Base-by-base conservation (phyloP, 2,797 vertebrate genomes). In the Parambassis ranga region DNA sequence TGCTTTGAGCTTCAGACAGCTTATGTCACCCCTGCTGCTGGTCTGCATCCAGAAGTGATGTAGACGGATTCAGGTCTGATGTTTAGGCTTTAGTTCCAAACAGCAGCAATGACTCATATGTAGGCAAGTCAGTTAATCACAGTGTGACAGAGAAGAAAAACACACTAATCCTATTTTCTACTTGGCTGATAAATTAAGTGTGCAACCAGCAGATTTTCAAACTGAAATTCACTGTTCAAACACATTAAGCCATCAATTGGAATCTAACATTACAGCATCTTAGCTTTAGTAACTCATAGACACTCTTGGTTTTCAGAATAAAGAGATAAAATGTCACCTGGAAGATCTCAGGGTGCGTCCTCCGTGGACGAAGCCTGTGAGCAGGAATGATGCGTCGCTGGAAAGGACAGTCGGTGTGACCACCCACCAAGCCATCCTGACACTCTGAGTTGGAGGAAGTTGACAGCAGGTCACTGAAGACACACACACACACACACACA, bases 401-500 rank as follows among this genome's bases (percentile, higher is more conserved):
- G 66, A 93, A 93, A 20, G 91, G 93, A 39, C 91, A 92, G 64
- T 94, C 93, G 0, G 84, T 23, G 50, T 90, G 89, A 43, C 75
- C 86, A 1, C 82, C 91, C 0, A n/a, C 90, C 44, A 88, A 55
- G 5, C 81, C 91, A 1, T 93, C 92, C 75, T 93, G 93, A 64
- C 93, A 85, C 84, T 93, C 93, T 0, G 92, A 94, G 86, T 94
- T 94, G 5, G 92, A 93, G 3, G 93, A 94, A 0, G 93, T 93
- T 6, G 93, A 94, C 42, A 94, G 89, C 57, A 93, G 88, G 81
- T 94, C 93, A 74, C 93, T 94, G 77, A 43, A 43, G 28, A 69
- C 19, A 35, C 36, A 64, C 35, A 71, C 16, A 70, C n/a, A 51
- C 32, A 48, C 35, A 65, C 9, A 55, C 3, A 41, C 16, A 35